Percentiles rank a stretch among this genome's conserved stretches.
Conservation (phyloP, 2,888 invertebrate genomes). For the Villa cingulata region DNA sequence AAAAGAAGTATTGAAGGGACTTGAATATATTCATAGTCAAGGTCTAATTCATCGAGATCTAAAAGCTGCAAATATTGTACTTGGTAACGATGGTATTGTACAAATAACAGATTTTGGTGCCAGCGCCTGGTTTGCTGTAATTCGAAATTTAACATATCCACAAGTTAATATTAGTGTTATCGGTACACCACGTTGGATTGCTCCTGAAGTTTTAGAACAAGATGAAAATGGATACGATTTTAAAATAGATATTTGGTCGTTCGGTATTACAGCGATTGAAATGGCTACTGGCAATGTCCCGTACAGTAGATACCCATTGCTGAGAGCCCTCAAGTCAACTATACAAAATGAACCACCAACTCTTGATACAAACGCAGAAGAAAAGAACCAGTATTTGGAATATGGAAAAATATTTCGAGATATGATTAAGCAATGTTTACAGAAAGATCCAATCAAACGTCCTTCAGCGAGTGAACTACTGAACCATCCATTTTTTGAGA, state of each 20-base stretch:
- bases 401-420: slow-evolving; percentile 96
- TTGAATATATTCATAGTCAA: slow-evolving; percentile 97
- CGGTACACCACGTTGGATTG: slow-evolving; percentile 99
- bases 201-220: slow-evolving; percentile 99
- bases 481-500: slow-evolving; percentile 96
- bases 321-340: slow-evolving; percentile 98
- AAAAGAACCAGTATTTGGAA: slow-evolving; percentile 94
- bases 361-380: slow-evolving; percentile 86
- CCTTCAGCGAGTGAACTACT: slow-evolving; percentile 91
- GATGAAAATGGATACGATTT: slow-evolving; percentile 97
- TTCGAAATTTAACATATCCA: slow-evolving; percentile 82
- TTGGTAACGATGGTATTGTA: slow-evolving; percentile 93
- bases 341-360: slow-evolving; percentile 96
- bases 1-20: slow-evolving; percentile 85
- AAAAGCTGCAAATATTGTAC: slow-evolving; percentile 93
- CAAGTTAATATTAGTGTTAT: slow-evolving; percentile 96
- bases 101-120: slow-evolving; percentile 99
- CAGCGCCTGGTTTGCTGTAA: slow-evolving; percentile 92
- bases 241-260: slow-evolving; percentile 67
- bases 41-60: slow-evolving; percentile 98
- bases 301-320: slow-evolving; percentile 96
- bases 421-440: slow-evolving; percentile 92
- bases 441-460: slow-evolving; percentile 87
- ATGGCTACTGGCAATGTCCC: slow-evolving; percentile 97
- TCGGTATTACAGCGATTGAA: slow-evolving; percentile 93